A percentile compares a stretch with the other conserved stretches of the same genome.
These are phyloP conservation scores for Eulemur rufifrons DNA, from an alignment of 2,113 vertebrate species.

Conservation along the genomic window DNA sequence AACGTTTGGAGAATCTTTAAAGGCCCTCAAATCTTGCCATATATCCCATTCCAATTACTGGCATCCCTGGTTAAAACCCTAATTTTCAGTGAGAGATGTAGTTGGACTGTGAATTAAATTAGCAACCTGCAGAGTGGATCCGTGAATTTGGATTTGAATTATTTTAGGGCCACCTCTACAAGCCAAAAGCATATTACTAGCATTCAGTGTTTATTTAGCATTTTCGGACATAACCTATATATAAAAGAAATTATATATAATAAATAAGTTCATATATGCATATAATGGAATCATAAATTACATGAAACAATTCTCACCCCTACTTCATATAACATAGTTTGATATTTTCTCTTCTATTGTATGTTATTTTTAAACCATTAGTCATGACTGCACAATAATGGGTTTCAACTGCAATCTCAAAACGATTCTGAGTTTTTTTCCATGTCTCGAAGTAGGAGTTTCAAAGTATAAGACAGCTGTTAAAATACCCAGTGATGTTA, in stretches of 20 bases:
- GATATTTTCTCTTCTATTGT: constrained; percentile 20
- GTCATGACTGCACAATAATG: background rate
- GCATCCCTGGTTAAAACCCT: background rate
- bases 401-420: background rate
- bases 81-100: background rate
- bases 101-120: background rate
- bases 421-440: background rate
- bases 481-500: background rate
- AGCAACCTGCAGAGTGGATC: background rate
- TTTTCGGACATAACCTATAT: background rate
- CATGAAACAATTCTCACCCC: background rate
- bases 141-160: background rate
- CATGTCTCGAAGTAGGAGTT: background rate
- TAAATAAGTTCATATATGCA: background rate
- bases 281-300: constrained; percentile 1
- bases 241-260: background rate
- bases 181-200: background rate
- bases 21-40: background rate
- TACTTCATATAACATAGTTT: background rate
- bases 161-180: background rate
- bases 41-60: background rate
- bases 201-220: background rate
- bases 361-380: constrained; percentile 8
- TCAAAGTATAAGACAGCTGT: background rate
- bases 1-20: background rate